Percentiles rank a stretch among this genome's conserved stretches.
phyloP scores from a whole-genome alignment of 2,888 invertebrate species.

The Branchipolynoe longqiensis region DNA sequence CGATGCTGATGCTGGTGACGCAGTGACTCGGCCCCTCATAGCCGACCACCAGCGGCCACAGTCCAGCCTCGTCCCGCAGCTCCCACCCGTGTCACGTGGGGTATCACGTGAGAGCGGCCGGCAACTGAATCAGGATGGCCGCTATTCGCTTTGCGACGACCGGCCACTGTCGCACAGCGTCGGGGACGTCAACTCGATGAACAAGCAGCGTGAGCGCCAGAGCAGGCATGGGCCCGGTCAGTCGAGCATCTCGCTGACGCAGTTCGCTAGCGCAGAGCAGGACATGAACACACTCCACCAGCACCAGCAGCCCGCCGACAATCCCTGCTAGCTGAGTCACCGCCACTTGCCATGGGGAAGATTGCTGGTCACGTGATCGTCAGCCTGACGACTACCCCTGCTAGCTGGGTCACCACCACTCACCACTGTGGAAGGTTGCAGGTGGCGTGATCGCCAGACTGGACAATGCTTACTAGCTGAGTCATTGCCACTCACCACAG shows the following conservation, averaged over 20 bases:
- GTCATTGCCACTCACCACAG: too few relatives aligned
- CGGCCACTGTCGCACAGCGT: conserved; percentile 87
- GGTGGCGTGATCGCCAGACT: neutral
- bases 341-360: neutral
- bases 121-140: conserved; percentile 72
- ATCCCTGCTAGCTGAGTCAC: conserved; percentile 1
- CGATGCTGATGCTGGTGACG: neutral
- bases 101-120: neutral
- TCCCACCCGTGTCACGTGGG: neutral
- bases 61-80: neutral
- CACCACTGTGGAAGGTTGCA: neutral
- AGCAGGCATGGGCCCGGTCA: neutral
- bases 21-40: neutral
- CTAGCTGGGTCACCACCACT: neutral
- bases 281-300: conserved; percentile 13
- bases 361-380: neutral
- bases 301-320: conserved; percentile 18
- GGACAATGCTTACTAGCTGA: neutral
- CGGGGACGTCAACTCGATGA: neutral
- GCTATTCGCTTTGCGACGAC: conserved; percentile 93
- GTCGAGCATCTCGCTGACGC: conserved; percentile 53
- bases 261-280: conserved; percentile 46
- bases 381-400: conserved; percentile 1
- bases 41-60: neutral
- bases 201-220: neutral